These are phyloP conservation scores for Geodia barretti DNA, from an alignment of 37 sponge, comb jelly and placozoan genomes.

Conservation along the genomic window DNA sequence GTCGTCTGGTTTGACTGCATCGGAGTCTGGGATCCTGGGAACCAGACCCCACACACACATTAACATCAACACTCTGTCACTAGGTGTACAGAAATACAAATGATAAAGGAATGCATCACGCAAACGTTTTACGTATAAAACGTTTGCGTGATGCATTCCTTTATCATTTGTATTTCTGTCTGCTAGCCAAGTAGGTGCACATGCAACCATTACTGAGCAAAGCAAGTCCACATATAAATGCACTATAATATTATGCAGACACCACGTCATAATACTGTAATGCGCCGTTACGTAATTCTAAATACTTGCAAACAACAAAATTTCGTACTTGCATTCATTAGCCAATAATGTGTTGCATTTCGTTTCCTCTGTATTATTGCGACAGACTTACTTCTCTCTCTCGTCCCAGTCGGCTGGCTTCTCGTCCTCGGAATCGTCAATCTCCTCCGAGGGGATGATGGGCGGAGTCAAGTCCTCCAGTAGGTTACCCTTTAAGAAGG, in stretches of 20 bases:
- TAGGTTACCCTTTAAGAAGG: slow-evolving; percentile 72
- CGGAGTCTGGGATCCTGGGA: slow-evolving; percentile 89
- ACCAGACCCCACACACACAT: not conserved
- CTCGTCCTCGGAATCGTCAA: slow-evolving; percentile 95
- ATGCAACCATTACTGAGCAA: not conserved
- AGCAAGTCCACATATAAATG: not conserved
- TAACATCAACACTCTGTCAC: not conserved
- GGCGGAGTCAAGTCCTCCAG: slow-evolving; percentile 87
- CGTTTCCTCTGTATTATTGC: too few relatives aligned
- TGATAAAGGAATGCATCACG: not conserved
- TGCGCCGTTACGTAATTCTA: too few relatives aligned
- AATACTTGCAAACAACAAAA: too few relatives aligned
- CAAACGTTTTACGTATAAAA: too few relatives aligned
- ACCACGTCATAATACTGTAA: not conserved
- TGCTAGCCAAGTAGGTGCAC: slow-evolving; percentile 1
- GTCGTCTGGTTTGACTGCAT: slow-evolving; percentile 93
- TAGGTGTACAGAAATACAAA: not conserved
- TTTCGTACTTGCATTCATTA: too few relatives aligned
- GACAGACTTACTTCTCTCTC: slow-evolving; percentile 90
- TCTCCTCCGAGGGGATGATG: slow-evolving; percentile 87
- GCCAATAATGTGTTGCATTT: too few relatives aligned
- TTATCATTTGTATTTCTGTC: not conserved
- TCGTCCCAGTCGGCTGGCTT: slow-evolving; percentile 98
- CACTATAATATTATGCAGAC: not conserved
- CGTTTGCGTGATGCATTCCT: not conserved